Conservation (phyloP, 2,113 vertebrate species). For the Tympanuchus pallidicinctus region DNA sequence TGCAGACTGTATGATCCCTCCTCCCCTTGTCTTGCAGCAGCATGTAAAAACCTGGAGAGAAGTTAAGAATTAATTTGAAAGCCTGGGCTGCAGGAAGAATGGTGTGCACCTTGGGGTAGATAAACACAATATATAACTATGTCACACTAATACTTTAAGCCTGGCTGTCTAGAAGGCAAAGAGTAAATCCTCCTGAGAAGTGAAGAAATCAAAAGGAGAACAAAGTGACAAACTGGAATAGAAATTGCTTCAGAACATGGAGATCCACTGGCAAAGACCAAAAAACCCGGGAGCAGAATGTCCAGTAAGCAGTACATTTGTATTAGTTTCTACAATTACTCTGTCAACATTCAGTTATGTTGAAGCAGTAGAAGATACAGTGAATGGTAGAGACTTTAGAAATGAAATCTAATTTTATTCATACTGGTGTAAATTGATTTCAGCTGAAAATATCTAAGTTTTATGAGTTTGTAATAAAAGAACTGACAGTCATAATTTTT, state of each 20-base stretch:
- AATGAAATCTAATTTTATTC: neutral
- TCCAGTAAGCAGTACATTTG: neutral
- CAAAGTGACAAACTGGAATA: neutral
- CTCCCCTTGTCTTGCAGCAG: neutral
- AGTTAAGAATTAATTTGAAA: constrained; percentile 13
- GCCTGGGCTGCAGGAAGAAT: neutral
- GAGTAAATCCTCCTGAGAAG: neutral
- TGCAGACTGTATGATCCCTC: neutral
- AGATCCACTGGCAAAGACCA: neutral
- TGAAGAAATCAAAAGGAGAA: neutral
- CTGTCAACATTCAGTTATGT: neutral
- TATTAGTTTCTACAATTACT: neutral
- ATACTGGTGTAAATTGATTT: neutral
- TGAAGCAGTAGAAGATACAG: neutral
- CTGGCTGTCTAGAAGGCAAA: neutral
- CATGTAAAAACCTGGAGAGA: neutral
- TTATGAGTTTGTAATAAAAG: neutral
- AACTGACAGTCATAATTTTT: neutral
- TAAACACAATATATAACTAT: constrained; percentile 22
- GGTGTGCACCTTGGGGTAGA: neutral
- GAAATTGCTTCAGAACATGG: neutral
- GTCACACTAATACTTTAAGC: constrained; percentile 32
- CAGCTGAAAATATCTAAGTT: neutral
- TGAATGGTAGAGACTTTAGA: neutral
- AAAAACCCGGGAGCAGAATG: neutral